Evolutionary conservation across 2,888 invertebrate species (phyloP), one percentile per base, ranked within the genome.

Genomic region (Oasisia sp.): DNA sequence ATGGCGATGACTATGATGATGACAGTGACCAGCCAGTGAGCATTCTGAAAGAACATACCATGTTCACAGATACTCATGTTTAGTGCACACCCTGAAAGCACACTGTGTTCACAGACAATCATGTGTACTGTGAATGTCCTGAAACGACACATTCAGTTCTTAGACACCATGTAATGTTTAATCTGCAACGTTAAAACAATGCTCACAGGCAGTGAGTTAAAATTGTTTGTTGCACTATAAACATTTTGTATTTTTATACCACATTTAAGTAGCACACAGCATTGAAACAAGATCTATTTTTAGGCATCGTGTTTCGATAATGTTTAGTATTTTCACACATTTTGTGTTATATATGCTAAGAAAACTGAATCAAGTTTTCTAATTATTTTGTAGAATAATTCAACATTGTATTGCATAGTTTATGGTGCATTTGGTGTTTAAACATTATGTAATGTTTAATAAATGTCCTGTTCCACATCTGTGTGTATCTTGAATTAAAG

Each of bases 61-160:
- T 95, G 45, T 96, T 96, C 92, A 95, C 95, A 91, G 96, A 96
- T 93, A 95, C 95, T 45, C 95, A 95, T 93, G 93, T 95, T 56
- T 95, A 92, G 93, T 45, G 50, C 74, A 12, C 56, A 90, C 14
- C 45, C 44, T 74, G 14, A 74, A 74, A 58, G 56, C 27, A 90
- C 32, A 32, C 38, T 32, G 8, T 38, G 32, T 38, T 90, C 90
- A 90, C 12, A 32, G 90, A 90, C 90, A 90, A 32, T 32, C 32
- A 90, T 90, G 90, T 90, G 90, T 90, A 90, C 38, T 38, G 44
- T 44, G 27, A 90, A 32, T 27, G 74, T 74, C 74, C 74, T 74
- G 27, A 74, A 74, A 74, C 19, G 27, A 74, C 74, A 74, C 74
- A 19, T 27, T n/a, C 7, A 27, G 19, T 74, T 74, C 74, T 27